phyloP scores from a whole-genome alignment of 1,140 invertebrate species.

The Charaxes varanes region DNA sequence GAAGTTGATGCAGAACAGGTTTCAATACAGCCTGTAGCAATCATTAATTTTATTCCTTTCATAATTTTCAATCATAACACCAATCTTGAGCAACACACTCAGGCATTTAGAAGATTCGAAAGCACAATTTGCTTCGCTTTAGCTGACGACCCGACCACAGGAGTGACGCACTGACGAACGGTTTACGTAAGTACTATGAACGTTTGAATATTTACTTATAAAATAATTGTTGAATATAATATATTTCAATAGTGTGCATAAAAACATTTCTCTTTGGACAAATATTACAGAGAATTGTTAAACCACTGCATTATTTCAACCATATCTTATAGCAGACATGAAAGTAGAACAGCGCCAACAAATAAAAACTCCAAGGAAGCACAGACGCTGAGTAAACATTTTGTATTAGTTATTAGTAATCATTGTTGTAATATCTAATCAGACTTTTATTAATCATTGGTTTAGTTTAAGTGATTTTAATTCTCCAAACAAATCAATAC shows the following conservation, averaged over 20 bases:
- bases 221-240: too few relatives aligned
- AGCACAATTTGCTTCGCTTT: constrained; percentile 46
- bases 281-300: too few relatives aligned
- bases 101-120: constrained; percentile 23
- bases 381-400: constrained; percentile 2
- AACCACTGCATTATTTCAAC: too few relatives aligned
- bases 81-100: constrained; percentile 16
- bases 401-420: too few relatives aligned
- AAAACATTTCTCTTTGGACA: too few relatives aligned
- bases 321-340: neutral
- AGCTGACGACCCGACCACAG: constrained; percentile 31
- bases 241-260: too few relatives aligned
- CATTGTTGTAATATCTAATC: constrained; percentile 16
- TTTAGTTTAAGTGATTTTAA: constrained; percentile 9
- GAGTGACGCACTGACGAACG: constrained; percentile 34
- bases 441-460: constrained; percentile 8
- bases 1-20: constrained; percentile 27
- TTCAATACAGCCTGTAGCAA: constrained; percentile 26
- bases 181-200: too few relatives aligned
- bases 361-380: neutral
- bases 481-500: constrained; percentile 5
- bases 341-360: neutral
- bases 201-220: too few relatives aligned
- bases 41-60: constrained; percentile 46
- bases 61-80: constrained; percentile 45